Conservation (phyloP, 2,797 vertebrate genomes). For the Propithecus perrieri region DNA sequence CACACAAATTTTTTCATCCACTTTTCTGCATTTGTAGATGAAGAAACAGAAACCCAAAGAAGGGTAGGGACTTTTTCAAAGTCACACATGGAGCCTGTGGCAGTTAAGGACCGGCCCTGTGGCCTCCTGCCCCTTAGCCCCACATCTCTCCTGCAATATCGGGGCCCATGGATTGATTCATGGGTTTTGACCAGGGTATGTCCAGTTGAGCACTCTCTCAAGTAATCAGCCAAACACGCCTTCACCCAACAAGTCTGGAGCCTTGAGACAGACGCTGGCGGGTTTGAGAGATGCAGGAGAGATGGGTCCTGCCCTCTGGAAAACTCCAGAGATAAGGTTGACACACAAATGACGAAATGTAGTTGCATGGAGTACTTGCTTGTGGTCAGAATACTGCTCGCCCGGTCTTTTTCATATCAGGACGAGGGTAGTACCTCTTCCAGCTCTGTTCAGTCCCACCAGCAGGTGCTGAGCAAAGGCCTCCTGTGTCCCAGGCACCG, state of each 20-base stretch:
- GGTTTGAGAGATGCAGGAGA: neutral
- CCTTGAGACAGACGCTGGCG: rapidly evolving
- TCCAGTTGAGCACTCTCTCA: neutral
- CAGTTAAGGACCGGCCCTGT: neutral
- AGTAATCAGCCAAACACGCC: rapidly evolving
- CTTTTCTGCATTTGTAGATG: constrained; percentile 55
- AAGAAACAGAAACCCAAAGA: constrained; percentile 50
- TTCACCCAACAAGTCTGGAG: neutral
- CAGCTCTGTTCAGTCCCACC: neutral
- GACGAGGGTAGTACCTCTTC: rapidly evolving
- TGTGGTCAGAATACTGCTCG: neutral
- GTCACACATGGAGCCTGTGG: neutral
- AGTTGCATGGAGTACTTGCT: neutral
- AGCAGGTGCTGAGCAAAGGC: neutral
- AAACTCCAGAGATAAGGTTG: neutral
- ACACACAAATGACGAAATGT: neutral
- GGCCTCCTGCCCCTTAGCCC: neutral
- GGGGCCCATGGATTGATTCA: neutral
- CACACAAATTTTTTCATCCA: neutral
- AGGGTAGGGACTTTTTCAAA: constrained; percentile 46
- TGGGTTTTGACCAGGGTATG: neutral
- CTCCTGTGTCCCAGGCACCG: neutral
- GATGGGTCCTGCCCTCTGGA: neutral
- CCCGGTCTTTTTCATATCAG: neutral
- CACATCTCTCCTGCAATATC: rapidly evolving